Conservation (phyloP, 2,888 invertebrate species). For the Coenonympha arcania region DNA sequence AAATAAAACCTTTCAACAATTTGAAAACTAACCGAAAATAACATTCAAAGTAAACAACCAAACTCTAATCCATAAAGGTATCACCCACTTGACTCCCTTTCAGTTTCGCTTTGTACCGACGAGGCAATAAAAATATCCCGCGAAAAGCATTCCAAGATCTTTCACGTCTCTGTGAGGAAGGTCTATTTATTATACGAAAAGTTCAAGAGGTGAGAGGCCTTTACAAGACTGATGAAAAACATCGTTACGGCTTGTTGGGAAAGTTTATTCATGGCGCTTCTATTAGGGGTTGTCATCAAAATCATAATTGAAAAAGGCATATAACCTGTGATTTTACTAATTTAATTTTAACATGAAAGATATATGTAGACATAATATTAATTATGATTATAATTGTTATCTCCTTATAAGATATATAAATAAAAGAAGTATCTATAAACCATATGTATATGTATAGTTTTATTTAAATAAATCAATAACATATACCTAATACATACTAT, state of each 20-base stretch:
- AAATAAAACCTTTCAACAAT: neutral
- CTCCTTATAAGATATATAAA: no score
- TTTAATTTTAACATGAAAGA: no score
- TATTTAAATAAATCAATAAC: no score
- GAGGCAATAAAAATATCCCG: constrained; percentile 20
- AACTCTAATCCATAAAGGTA: constrained; percentile 5
- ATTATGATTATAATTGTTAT: no score
- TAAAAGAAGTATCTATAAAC: no score
- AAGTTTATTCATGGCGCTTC: constrained; percentile 20
- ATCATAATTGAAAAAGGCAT: no score
- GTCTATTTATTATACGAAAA: constrained; percentile 15
- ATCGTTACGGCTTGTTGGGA: constrained; percentile 17
- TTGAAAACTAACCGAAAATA: neutral
- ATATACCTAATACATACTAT: no score
- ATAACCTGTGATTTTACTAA: no score
- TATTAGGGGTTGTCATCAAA: constrained; percentile 16
- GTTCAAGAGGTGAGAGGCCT: constrained; percentile 15
- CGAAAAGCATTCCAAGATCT: constrained; percentile 13
- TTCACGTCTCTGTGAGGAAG: constrained; percentile 5
- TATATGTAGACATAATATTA: no score
- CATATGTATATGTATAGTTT: no score
- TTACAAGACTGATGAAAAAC: constrained; percentile 11
- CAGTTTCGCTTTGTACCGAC: neutral
- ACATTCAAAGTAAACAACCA: neutral
- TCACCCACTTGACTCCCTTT: constrained; percentile 1